A percentile compares a stretch with the other conserved stretches of the same genome.
These are phyloP conservation scores for Onychomys torridus DNA, from an alignment of 2,797 vertebrate species.

Conservation along the genomic window DNA sequence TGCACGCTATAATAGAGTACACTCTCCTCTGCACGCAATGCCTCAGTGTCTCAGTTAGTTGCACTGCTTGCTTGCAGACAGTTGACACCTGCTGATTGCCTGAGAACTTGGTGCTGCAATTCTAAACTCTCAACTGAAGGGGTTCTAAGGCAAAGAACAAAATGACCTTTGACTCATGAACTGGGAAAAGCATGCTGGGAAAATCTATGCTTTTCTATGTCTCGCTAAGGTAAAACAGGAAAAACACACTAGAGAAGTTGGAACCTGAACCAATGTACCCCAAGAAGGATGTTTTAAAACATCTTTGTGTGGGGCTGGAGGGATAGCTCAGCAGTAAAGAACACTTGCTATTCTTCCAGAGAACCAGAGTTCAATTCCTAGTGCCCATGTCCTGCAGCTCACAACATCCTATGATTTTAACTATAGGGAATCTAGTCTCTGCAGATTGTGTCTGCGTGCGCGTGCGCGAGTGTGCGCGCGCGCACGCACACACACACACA, in stretches of 20 bases:
- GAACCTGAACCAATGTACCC: neutral
- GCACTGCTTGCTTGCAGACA: slow-evolving; percentile 64
- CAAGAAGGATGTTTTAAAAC: neutral
- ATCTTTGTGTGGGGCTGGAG: neutral
- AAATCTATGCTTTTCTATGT: neutral
- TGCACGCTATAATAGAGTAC: neutral
- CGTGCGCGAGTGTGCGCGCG: too few relatives aligned
- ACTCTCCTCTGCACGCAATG: neutral
- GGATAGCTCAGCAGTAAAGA: neutral
- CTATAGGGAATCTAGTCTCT: neutral
- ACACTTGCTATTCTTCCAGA: neutral
- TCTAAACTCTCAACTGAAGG: slow-evolving; percentile 67
- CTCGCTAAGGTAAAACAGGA: neutral
- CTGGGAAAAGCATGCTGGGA: slow-evolving; percentile 34
- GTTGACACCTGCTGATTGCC: slow-evolving; percentile 81
- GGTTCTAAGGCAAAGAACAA: slow-evolving; percentile 52
- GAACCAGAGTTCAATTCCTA: neutral
- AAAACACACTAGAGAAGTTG: neutral
- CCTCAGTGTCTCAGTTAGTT: slow-evolving; percentile 76
- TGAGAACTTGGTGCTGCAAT: slow-evolving; percentile 58
- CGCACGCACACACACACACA: neutral
- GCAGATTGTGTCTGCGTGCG: neutral
- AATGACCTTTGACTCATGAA: slow-evolving; percentile 10
- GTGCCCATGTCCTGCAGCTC: neutral
- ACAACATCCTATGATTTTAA: neutral